Evolutionary conservation across 2,888 invertebrate genomes (phyloP).

Genomic region (Ectropis crepuscularia): DNA sequence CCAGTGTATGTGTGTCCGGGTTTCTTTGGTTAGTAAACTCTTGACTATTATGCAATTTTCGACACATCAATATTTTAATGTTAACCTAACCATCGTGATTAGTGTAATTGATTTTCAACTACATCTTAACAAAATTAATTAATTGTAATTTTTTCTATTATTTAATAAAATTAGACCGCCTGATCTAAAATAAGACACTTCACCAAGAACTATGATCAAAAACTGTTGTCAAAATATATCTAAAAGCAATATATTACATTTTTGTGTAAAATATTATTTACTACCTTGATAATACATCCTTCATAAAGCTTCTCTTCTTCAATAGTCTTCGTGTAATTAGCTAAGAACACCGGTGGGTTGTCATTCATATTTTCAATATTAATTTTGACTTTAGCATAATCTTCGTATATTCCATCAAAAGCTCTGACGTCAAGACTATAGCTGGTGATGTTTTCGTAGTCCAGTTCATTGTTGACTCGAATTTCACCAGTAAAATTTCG

Average conservation of each 20-base stretch:
- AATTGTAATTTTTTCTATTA: too few species aligned
- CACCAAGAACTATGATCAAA: too few species aligned
- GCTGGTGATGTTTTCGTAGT: slow-evolving; percentile 93
- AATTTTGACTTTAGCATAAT: slow-evolving; percentile 92
- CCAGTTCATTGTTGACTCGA: slow-evolving; percentile 89
- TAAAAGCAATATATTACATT: neutral
- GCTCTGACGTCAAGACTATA: slow-evolving; percentile 93
- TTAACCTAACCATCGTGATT: too few species aligned
- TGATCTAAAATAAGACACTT: too few species aligned
- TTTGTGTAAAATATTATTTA: slow-evolving; percentile 32
- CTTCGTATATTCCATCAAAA: slow-evolving; percentile 93
- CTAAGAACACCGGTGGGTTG: slow-evolving; percentile 93
- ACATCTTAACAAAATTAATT: too few species aligned
- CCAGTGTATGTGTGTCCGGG: too few species aligned
- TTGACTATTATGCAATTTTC: too few species aligned
- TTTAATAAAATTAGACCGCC: too few species aligned
- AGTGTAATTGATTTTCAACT: too few species aligned
- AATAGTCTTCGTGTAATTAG: slow-evolving; percentile 89
- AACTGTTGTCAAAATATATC: too few species aligned
- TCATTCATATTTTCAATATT: slow-evolving; percentile 96
- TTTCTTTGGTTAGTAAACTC: too few species aligned
- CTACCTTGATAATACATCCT: slow-evolving; percentile 88
- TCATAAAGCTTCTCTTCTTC: slow-evolving; percentile 89
- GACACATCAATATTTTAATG: too few species aligned
- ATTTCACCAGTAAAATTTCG: slow-evolving; percentile 94